Conservation (phyloP, 2,113 vertebrate species). For the Leptocoma aspasia region DNA sequence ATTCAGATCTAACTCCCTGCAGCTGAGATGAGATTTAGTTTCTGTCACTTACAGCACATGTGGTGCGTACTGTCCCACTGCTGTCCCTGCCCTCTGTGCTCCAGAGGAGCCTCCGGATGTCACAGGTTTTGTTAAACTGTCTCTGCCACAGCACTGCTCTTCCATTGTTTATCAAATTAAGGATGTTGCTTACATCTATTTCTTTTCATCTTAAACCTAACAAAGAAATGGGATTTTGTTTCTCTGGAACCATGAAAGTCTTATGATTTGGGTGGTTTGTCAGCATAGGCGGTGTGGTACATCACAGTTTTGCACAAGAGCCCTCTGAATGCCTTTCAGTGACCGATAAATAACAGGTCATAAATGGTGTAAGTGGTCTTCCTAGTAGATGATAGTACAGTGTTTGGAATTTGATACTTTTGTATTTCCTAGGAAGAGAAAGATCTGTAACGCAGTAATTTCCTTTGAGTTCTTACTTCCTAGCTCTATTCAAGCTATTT, state of each 20-base stretch:
- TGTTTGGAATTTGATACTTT: not conserved
- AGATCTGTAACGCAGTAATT: not conserved
- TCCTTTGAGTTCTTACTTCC: not conserved
- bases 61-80: not conserved
- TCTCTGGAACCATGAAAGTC: not conserved
- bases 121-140: not conserved
- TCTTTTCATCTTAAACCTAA: not conserved
- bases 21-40: not conserved
- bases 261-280: not conserved
- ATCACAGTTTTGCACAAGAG: not conserved
- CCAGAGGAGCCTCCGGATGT: not conserved
- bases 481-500: not conserved
- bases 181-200: not conserved
- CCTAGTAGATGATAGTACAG: not conserved
- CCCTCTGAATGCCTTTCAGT: not conserved
- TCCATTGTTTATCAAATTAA: not conserved
- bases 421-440: not conserved
- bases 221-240: not conserved
- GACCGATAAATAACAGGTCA: not conserved
- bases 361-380: not conserved
- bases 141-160: not conserved
- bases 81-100: not conserved
- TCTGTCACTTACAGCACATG: not conserved
- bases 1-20: not conserved
- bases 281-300: not conserved